These are phyloP conservation scores for Fukomys damarensis DNA, from an alignment of 2,113 vertebrate genomes.

Conservation along the genomic window DNA sequence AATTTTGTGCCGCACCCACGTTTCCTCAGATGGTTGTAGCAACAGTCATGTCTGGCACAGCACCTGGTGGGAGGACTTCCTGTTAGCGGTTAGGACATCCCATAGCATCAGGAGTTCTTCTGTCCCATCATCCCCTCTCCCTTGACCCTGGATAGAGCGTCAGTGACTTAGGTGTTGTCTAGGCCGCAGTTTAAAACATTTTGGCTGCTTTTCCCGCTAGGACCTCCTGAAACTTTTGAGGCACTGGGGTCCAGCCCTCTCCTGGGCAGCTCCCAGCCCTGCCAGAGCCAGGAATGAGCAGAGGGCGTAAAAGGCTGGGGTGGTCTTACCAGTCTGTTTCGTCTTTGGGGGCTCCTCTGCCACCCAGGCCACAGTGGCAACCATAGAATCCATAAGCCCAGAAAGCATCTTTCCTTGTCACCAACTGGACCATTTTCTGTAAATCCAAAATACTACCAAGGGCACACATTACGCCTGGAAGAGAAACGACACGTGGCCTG, in stretches of 20 bases:
- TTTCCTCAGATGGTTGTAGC: not conserved
- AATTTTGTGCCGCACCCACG: fast-evolving
- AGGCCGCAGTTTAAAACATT: not conserved
- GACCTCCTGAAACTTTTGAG: not conserved
- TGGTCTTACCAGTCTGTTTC: constrained; percentile 73
- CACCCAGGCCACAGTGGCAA: constrained; percentile 73
- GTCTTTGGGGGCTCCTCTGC: constrained; percentile 75
- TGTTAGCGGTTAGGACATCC: too few relatives aligned
- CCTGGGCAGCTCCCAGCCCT: not conserved
- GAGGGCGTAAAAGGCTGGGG: not conserved
- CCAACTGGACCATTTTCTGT: not conserved
- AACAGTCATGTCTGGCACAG: constrained; percentile 72
- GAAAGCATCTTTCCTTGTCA: fast-evolving
- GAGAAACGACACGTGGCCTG: not conserved
- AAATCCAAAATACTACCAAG: not conserved
- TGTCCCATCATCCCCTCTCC: not conserved
- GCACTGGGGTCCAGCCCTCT: fast-evolving
- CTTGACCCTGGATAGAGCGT: not conserved
- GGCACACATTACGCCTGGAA: constrained; percentile 58
- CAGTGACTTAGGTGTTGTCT: not conserved
- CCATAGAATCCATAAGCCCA: constrained; percentile 51
- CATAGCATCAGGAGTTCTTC: not conserved
- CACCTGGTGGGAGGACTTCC: constrained; percentile 51
- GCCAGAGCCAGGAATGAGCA: fast-evolving
- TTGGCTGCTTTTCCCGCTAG: not conserved